Conservation (phyloP, 2,797 vertebrate species). For the Apogon talboti region DNA sequence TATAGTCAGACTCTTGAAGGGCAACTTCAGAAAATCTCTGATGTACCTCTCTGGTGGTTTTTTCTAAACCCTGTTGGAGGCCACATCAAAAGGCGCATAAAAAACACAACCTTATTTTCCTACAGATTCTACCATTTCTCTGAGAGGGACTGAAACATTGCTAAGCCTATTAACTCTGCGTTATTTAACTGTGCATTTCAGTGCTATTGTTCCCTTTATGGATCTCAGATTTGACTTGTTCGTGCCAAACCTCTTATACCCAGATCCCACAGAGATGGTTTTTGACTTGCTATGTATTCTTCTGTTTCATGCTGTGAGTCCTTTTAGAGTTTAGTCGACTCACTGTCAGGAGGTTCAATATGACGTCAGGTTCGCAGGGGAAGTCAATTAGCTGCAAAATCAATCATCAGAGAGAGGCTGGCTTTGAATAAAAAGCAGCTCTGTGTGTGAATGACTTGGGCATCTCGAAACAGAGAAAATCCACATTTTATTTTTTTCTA, state of each 20-base stretch:
- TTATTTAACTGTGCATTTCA: slow-evolving; percentile 44
- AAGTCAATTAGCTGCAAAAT: slow-evolving; percentile 62
- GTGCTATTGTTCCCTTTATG: slow-evolving; percentile 40
- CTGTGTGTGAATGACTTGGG: slow-evolving; percentile 15
- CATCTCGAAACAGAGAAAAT: slow-evolving; percentile 19
- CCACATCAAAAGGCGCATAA: slow-evolving; percentile 10
- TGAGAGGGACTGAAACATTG: slow-evolving; percentile 25
- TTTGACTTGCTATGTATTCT: slow-evolving; percentile 41
- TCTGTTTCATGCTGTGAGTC: slow-evolving; percentile 50
- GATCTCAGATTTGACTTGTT: slow-evolving; percentile 33
- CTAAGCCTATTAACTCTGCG: slow-evolving; percentile 46
- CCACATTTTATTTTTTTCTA: not conserved
- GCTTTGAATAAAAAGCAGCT: slow-evolving; percentile 30
- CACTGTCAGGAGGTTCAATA: slow-evolving; percentile 35
- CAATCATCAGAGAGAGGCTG: slow-evolving; percentile 42
- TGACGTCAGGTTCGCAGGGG: slow-evolving; percentile 40
- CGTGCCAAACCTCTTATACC: slow-evolving; percentile 26
- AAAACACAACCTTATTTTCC: slow-evolving; percentile 7
- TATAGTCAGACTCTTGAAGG: too few relatives aligned
- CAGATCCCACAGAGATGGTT: slow-evolving; percentile 39
- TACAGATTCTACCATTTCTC: slow-evolving; percentile 18
- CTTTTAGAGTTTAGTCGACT: slow-evolving; percentile 34
- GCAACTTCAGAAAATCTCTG: slow-evolving; percentile 4
- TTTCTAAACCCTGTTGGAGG: not conserved
- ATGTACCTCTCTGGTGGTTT: not conserved